phyloP scores from a whole-genome alignment of 2,888 invertebrate genomes.

The Oligia fasciuncula region DNA sequence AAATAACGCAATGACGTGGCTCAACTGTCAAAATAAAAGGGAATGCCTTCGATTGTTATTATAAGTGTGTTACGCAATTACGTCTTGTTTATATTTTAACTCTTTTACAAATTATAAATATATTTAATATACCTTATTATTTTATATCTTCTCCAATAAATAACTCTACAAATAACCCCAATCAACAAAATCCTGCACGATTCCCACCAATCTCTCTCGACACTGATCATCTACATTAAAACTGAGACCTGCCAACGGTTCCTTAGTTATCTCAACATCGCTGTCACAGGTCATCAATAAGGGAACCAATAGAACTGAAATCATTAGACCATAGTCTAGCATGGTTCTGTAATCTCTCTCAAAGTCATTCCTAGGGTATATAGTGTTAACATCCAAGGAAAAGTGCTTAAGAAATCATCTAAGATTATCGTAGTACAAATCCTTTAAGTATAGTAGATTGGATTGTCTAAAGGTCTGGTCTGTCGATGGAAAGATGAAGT shows the following conservation, averaged over 20 bases:
- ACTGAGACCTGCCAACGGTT: slow-evolving; percentile 26
- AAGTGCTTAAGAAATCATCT: slow-evolving; percentile 69
- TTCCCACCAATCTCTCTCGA: slow-evolving; percentile 58
- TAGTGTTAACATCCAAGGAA: slow-evolving; percentile 62
- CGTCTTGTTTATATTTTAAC: too few relatives aligned
- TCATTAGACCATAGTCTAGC: slow-evolving; percentile 71
- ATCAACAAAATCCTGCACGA: slow-evolving; percentile 69
- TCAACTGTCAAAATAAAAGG: too few relatives aligned
- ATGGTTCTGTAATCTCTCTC: slow-evolving; percentile 69
- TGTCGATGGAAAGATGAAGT: slow-evolving; percentile 66
- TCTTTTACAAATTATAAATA: too few relatives aligned
- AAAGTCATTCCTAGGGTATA: slow-evolving; percentile 70
- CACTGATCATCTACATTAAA: slow-evolving; percentile 51
- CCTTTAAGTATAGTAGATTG: slow-evolving; percentile 70
- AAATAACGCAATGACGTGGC: too few relatives aligned
- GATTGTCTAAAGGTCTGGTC: slow-evolving; percentile 69
- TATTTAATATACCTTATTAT: neutral
- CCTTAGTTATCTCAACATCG: slow-evolving; percentile 36
- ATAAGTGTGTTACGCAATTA: too few relatives aligned
- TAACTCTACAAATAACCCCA: slow-evolving; percentile 64
- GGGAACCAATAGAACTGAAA: slow-evolving; percentile 62
- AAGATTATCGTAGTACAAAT: slow-evolving; percentile 71
- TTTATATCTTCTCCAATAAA: neutral
- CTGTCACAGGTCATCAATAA: slow-evolving; percentile 48
- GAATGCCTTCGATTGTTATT: too few relatives aligned